Evolutionary conservation across 2,888 invertebrate genomes (phyloP).

Genomic region (Rhimphoctona megacephalus): DNA sequence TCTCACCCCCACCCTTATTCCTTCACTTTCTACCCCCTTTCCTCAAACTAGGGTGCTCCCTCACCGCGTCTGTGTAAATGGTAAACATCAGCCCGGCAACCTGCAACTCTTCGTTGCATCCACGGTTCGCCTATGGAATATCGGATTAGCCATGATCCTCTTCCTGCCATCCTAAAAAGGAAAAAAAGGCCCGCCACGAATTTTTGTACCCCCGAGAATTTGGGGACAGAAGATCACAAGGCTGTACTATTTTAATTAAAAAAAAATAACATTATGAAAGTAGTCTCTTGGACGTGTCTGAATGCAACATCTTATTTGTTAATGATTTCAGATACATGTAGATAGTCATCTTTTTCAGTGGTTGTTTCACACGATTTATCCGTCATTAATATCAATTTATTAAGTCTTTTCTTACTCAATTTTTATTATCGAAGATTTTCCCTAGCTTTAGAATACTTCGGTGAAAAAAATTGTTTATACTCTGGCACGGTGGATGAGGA

Average conservation of each 20-base stretch:
- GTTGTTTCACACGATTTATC: too few relatives aligned
- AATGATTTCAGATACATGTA: too few relatives aligned
- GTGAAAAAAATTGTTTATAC: not conserved
- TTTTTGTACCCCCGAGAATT: not conserved
- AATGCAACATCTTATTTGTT: too few relatives aligned
- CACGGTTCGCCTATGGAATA: slow-evolving; percentile 67
- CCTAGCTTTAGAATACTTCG: too few relatives aligned
- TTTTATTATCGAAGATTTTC: too few relatives aligned
- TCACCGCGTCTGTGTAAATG: slow-evolving; percentile 78
- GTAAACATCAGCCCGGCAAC: slow-evolving; percentile 81
- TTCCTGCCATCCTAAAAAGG: not conserved
- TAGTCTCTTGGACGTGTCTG: too few relatives aligned
- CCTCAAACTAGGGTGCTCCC: slow-evolving; percentile 60
- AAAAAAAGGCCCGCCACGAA: too few relatives aligned
- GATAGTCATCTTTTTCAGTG: too few relatives aligned
- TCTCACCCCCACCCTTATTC: slow-evolving; percentile 30
- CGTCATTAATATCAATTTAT: too few relatives aligned
- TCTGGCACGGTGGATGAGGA: not conserved
- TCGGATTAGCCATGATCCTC: slow-evolving; percentile 60
- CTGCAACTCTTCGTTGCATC: slow-evolving; percentile 76
- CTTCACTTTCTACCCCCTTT: slow-evolving; percentile 10
- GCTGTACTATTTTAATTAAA: too few relatives aligned
- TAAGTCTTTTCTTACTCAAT: not conserved
- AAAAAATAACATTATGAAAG: too few relatives aligned
- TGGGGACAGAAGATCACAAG: too few relatives aligned